A percentile compares a stretch with the other conserved stretches of the same genome.
Conservation (phyloP, 2,888 invertebrate species). For the Melieria picta region DNA sequence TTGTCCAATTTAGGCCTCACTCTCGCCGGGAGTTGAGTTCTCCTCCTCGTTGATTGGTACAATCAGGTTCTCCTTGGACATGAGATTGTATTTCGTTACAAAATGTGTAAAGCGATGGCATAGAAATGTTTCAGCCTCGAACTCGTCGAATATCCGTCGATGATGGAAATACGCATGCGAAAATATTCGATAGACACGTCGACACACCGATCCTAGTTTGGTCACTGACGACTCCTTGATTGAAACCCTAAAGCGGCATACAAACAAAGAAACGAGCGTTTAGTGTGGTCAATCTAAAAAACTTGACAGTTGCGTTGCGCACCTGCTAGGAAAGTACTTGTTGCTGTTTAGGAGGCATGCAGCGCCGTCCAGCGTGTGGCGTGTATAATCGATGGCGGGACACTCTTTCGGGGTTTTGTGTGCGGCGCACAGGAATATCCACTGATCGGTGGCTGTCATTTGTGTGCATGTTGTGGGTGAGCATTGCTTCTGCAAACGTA, state of each 20-base stretch:
- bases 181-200: constrained; percentile 98
- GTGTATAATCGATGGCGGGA: constrained; percentile 98
- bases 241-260: constrained; percentile 78
- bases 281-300: neutral
- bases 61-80: constrained; percentile 98
- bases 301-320: constrained; percentile 45
- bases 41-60: constrained; percentile 94
- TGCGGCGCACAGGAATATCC: constrained; percentile 99
- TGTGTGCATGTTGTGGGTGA: constrained; percentile 97
- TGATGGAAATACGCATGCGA: constrained; percentile 99
- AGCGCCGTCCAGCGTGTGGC: constrained; percentile 98
- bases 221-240: constrained; percentile 99
- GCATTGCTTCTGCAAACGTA: constrained; percentile 94
- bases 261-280: constrained; percentile 53
- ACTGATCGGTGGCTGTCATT: constrained; percentile 99
- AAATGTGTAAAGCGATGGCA: constrained; percentile 97
- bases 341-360: constrained; percentile 98
- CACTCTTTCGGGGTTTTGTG: constrained; percentile 99
- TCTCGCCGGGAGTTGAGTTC: constrained; percentile 68
- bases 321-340: constrained; percentile 99
- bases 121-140: constrained; percentile 94
- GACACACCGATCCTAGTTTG: constrained; percentile 97
- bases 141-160: constrained; percentile 94
- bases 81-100: constrained; percentile 97
- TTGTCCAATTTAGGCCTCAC: constrained; percentile 66